phyloP scores from a whole-genome alignment of 2,113 vertebrate genomes.

The Salvelinus alpinus region DNA sequence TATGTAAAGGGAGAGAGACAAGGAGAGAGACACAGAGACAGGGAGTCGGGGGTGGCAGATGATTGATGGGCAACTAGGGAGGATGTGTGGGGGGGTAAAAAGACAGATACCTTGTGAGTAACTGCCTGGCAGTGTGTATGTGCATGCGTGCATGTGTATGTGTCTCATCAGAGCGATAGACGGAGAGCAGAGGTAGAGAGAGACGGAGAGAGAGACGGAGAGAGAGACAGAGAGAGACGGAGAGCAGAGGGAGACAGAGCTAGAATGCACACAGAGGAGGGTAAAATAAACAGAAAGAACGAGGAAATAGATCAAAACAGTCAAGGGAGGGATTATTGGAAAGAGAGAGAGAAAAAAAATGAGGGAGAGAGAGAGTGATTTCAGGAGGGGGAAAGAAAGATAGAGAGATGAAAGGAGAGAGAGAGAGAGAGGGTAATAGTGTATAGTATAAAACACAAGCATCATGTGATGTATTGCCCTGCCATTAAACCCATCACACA shows the following conservation, averaged over 20 bases:
- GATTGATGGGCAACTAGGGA: conserved; percentile 44
- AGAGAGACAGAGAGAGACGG: background rate
- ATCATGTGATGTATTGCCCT: conserved; percentile 24
- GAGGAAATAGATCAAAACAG: background rate
- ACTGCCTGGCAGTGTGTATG: conserved; percentile 31
- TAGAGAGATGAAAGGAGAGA: background rate
- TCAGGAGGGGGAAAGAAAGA: background rate
- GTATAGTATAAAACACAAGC: background rate
- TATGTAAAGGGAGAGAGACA: background rate
- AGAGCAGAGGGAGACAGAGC: background rate
- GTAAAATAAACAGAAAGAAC: background rate
- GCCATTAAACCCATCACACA: background rate
- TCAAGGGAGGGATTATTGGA: background rate
- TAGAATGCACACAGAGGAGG: background rate
- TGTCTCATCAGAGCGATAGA: background rate
- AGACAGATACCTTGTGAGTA: conserved; percentile 60
- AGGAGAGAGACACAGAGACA: background rate
- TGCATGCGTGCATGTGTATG: background rate
- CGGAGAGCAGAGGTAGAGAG: background rate
- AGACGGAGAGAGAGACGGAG: background rate
- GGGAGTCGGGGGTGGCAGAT: conserved; percentile 27
- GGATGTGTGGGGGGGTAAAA: conserved; percentile 38
- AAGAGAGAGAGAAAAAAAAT: background rate
- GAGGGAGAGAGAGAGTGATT: too few relatives aligned
- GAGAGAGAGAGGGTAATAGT: background rate